Base-by-base conservation (phyloP, 2,888 invertebrate genomes). In the Amphipyra tragopoginis region DNA sequence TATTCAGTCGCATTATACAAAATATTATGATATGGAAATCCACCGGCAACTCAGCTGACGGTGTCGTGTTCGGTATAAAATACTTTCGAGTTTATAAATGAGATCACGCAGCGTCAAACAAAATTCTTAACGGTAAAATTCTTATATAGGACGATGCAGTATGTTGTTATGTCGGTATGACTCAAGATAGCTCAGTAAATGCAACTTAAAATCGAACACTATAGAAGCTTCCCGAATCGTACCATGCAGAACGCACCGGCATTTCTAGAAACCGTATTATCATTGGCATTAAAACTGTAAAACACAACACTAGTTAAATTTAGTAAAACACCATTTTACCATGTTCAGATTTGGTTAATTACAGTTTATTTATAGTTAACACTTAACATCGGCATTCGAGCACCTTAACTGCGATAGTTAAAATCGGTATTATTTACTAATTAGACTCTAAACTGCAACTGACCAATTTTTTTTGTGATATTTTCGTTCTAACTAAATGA, bases 171-270 rank as follows among this genome's bases (percentile, higher is more conserved):
- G n/a, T n/a, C 44, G 36, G 5, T 42, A 7, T 11, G 33, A 50
- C 14, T 40, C 38, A 26, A 13, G 13, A 51, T 48, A 40, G 33
- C 36, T n/a, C 53, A 29, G 33, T n/a, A 48, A 51, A 45, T 44
- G n/a, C 26, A 50, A 42, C 21, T 49, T 50, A 11, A 4, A 43
- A 40, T 33, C 33, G 39, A 45, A 40, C 8, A 14, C 11, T 39
- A 21, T 67, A 50, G 70, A 77, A 65, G 13, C 47, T 64, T 77
- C 59, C 67, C 77, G 77, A 77, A 62, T 15, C 7, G 13, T 33
- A 9, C n/a, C 29, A 33, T 14, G 33, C 39, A 42, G 13, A 26
- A 36, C 26, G 7, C 43, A 21, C 21, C 38, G 40, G 45, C 7
- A 21, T 29, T 74, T 74, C 58, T 65, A 62, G 71, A 55, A 60